phyloP scores from a whole-genome alignment of 2,888 invertebrate genomes.

The Drosophila pullipes region DNA sequence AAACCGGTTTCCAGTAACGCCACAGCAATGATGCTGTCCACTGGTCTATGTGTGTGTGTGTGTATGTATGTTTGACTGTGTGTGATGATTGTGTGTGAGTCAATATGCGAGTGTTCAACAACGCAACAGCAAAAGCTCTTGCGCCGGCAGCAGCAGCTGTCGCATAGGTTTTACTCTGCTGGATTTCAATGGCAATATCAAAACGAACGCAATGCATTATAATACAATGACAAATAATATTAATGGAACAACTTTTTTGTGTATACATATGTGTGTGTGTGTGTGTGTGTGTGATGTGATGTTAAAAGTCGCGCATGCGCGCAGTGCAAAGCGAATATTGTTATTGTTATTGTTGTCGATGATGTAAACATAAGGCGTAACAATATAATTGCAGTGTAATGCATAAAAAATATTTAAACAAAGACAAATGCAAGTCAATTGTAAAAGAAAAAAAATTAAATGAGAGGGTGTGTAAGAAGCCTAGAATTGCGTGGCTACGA shows the following conservation, averaged over 20 bases:
- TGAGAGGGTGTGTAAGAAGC: slow-evolving; percentile 30
- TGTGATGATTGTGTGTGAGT: slow-evolving; percentile 6
- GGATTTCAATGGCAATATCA: slow-evolving; percentile 66
- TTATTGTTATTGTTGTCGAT: slow-evolving; percentile 29
- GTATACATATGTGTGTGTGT: slow-evolving; percentile 2
- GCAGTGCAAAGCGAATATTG: slow-evolving; percentile 10
- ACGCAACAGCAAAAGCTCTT: slow-evolving; percentile 21
- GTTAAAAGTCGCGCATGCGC: slow-evolving; percentile 70
- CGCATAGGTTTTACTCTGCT: slow-evolving; percentile 36
- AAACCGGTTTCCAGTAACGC: slow-evolving; percentile 69
- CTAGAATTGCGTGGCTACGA: slow-evolving; percentile 30
- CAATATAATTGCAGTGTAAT: slow-evolving; percentile 49
- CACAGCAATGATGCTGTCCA: slow-evolving; percentile 67
- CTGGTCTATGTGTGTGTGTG: slow-evolving; percentile 13
- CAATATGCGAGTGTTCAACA: slow-evolving; percentile 17
- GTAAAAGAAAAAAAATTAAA: slow-evolving; percentile 8
- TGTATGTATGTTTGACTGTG: slow-evolving; percentile 10
- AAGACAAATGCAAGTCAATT: slow-evolving; percentile 14
- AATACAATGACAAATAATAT: slow-evolving; percentile 59
- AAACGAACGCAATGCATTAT: slow-evolving; percentile 55
- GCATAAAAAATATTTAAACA: slow-evolving; percentile 22
- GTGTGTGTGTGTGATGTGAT: slow-evolving; percentile 34
- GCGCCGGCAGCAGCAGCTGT: slow-evolving; percentile 44
- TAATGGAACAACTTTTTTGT: slow-evolving; percentile 54
- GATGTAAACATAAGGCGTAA: slow-evolving; percentile 68